phyloP scores from a whole-genome alignment of 2,797 vertebrate genomes.

The Hippoglossus hippoglossus region DNA sequence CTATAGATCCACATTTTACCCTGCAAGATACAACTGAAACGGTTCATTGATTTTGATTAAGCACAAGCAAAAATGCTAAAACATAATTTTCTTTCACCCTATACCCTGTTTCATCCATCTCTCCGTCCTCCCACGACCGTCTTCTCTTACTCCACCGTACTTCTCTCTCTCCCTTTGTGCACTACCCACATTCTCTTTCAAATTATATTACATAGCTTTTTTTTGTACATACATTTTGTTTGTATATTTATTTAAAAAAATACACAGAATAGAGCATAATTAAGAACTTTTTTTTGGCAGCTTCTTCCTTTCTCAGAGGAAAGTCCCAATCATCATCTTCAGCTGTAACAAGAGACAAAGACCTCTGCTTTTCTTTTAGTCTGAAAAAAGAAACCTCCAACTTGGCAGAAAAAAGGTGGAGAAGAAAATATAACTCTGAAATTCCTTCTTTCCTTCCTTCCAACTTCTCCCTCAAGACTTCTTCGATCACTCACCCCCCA shows the following conservation, averaged over 20 bases:
- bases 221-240: conserved; percentile 73
- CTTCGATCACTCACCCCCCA: conserved; percentile 44
- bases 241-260: conserved; percentile 80
- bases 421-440: conserved; percentile 61
- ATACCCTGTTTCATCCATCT: conserved; percentile 81
- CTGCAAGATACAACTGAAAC: conserved; percentile 55
- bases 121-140: conserved; percentile 26
- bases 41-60: conserved; percentile 58
- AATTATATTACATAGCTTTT: conserved; percentile 81
- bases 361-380: conserved; percentile 61
- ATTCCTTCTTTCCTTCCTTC: conserved; percentile 64
- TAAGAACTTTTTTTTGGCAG: conserved; percentile 80
- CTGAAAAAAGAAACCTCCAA: conserved; percentile 64
- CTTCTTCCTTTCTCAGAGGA: conserved; percentile 71
- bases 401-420: conserved; percentile 56
- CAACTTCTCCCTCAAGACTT: conserved; percentile 66
- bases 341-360: conserved; percentile 52
- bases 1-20: conserved; percentile 53
- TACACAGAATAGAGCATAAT: conserved; percentile 75
- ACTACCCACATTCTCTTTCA: conserved; percentile 66
- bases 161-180: conserved; percentile 66
- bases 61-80: conserved; percentile 56
- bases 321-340: conserved; percentile 32
- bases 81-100: conserved; percentile 57
- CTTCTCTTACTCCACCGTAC: conserved; percentile 33